Evolutionary conservation across 2,888 invertebrate genomes (phyloP).

Genomic region (Xylota segnis): DNA sequence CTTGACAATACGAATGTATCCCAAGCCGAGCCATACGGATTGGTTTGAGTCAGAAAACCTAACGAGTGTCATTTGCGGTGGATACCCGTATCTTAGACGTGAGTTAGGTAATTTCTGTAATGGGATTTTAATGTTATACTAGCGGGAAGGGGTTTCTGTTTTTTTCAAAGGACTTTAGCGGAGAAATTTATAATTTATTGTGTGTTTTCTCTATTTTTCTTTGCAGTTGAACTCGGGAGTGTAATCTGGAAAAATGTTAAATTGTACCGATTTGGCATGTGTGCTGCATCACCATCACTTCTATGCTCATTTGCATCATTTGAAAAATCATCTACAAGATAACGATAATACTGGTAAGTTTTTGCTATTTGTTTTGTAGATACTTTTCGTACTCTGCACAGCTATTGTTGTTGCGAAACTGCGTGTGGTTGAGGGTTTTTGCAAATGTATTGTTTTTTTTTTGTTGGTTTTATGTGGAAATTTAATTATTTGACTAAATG

Average conservation of each 20-base stretch:
- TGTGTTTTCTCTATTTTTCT: slow-evolving; percentile 35
- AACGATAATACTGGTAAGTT: slow-evolving; percentile 79
- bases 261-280: slow-evolving; percentile 81
- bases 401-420: slow-evolving; percentile 34
- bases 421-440: slow-evolving; percentile 18
- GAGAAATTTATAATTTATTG: slow-evolving; percentile 52
- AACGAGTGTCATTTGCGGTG: slow-evolving; percentile 42
- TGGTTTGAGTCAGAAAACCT: slow-evolving; percentile 25
- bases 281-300: slow-evolving; percentile 81
- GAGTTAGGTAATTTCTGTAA: slow-evolving; percentile 51
- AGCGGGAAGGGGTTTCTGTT: not conserved
- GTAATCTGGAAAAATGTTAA: slow-evolving; percentile 79
- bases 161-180: slow-evolving; percentile 22
- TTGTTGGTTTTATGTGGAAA: slow-evolving; percentile 1
- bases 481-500: slow-evolving; percentile 81
- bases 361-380: slow-evolving; percentile 77
- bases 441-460: not conserved
- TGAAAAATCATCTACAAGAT: slow-evolving; percentile 80
- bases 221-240: slow-evolving; percentile 43
- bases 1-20: slow-evolving; percentile 28
- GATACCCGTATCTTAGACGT: slow-evolving; percentile 25
- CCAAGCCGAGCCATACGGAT: slow-evolving; percentile 3
- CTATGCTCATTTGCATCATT: slow-evolving; percentile 81
- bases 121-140: slow-evolving; percentile 58
- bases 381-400: not conserved